Evolutionary conservation across 92 coral and sea anemone species (phyloP), one percentile per base, ranked within the genome.

Genomic region (Desmophyllum pertusum): DNA sequence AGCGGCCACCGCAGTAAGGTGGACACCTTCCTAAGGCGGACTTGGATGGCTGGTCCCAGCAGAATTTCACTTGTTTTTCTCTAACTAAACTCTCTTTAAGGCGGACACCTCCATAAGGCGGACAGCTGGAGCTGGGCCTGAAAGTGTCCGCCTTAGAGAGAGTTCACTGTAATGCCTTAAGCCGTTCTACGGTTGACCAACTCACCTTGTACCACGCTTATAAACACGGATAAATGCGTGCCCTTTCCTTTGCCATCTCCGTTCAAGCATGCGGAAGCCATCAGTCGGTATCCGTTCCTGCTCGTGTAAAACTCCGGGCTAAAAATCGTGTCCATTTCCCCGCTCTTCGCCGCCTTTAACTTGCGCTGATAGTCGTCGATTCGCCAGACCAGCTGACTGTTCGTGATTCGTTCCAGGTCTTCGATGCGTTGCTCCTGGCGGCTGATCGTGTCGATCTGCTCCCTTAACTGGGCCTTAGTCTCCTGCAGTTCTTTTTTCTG

Each of bases 311-410:
- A 81, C 38, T 84, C 80, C 43, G 91, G 91, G 42, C 87, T 87
- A 45, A 81, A 81, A 30, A 87, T 74, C 13, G 91, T 87, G 72
- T 87, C 70, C 50, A 77, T 6, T 17, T 42, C 72, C 14, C 53
- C 76, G 40, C 73, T 62, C 33, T 31, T 77, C 6, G 70, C 80
- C 5, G 53, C 42, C 27, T 31, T 74, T 10, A 61, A 76, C 59
- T 53, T 35, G 36, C 77, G 77, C 48, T 68, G 39, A 51, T 87
- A 90, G 48, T 93, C 93, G 31, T 93, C 96, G 51, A 93, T 87
- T 66, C 91, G 75, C 96, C 96, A 93, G 45, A 93, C 84, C 81
- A 93, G 71, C 64, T 86, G 92, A 73, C 86, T 87, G 84, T 87
- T 90, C 10, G 93, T 90, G 73, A 93, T 90, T 35, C 79, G 81